Conservation (phyloP, 2,797 vertebrate genomes). For the Micropoecilia bifurca region DNA sequence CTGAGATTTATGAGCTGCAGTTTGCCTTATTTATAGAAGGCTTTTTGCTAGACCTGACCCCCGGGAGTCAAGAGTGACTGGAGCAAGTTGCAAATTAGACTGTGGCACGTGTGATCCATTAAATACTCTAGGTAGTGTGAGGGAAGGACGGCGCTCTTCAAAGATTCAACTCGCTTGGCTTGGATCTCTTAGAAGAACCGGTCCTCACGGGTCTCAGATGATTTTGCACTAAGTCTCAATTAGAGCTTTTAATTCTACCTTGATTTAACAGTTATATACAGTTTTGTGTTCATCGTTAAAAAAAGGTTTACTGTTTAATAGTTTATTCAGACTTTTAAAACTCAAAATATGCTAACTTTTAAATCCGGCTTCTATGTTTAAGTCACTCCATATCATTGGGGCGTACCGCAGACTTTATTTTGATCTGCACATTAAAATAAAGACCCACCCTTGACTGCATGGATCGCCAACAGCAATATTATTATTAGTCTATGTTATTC, state of each 20-base stretch:
- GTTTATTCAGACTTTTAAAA: background rate
- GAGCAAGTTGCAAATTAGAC: slow-evolving; percentile 53
- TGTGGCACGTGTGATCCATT: slow-evolving; percentile 70
- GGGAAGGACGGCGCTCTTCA: background rate
- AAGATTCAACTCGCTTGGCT: background rate
- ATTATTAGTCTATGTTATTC: background rate
- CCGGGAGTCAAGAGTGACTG: slow-evolving; percentile 60
- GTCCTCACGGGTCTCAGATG: background rate
- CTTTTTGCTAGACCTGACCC: slow-evolving; percentile 68
- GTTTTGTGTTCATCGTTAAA: background rate
- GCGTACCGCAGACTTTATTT: background rate
- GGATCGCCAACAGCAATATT: background rate
- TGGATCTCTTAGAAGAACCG: background rate
- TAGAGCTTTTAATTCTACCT: background rate
- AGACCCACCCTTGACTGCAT: background rate
- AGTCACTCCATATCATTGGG: background rate
- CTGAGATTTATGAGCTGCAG: slow-evolving; percentile 73
- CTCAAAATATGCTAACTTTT: background rate
- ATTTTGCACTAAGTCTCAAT: background rate
- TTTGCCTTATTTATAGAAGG: slow-evolving; percentile 74
- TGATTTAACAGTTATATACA: background rate
- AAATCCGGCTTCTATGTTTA: background rate
- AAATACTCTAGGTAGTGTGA: slow-evolving; percentile 32
- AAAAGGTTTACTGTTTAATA: background rate
- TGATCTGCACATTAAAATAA: background rate